These are phyloP conservation scores for Drosophila bocqueti DNA, from an alignment of 1,140 invertebrate genomes.

Conservation along the genomic window DNA sequence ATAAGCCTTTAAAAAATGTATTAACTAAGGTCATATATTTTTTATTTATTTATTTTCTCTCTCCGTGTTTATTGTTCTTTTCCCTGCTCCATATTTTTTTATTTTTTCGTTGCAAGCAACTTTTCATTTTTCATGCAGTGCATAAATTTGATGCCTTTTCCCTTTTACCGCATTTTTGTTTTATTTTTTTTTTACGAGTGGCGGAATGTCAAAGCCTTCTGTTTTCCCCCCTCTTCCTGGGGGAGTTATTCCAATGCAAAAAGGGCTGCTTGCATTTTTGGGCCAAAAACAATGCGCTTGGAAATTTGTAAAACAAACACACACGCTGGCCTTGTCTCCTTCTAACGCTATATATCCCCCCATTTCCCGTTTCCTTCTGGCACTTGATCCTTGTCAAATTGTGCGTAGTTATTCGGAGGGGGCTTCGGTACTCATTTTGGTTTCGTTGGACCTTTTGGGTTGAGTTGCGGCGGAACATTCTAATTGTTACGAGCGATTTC, in stretches of 20 bases:
- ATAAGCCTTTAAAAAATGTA: neutral
- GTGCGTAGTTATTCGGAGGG: constrained; percentile 40
- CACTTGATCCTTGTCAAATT: constrained; percentile 51
- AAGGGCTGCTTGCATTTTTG: constrained; percentile 53
- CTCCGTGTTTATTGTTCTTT: neutral
- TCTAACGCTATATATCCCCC: neutral
- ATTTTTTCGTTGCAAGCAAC: constrained; percentile 36
- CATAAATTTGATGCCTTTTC: constrained; percentile 61
- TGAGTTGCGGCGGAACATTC: constrained; percentile 16
- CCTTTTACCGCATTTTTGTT: constrained; percentile 47
- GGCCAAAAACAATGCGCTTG: constrained; percentile 63
- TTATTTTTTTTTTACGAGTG: constrained; percentile 24
- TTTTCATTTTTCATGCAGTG: constrained; percentile 66
- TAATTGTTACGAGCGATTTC: constrained; percentile 72
- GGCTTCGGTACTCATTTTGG: constrained; percentile 20
- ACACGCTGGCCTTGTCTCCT: constrained; percentile 9
- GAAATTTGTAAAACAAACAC: constrained; percentile 76
- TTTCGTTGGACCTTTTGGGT: constrained; percentile 14
- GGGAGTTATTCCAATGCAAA: constrained; percentile 32
- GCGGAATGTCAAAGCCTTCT: constrained; percentile 61
- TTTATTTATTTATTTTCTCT: neutral
- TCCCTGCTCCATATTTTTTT: neutral
- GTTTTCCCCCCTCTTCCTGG: neutral
- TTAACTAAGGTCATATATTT: neutral
- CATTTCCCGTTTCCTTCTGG: constrained; percentile 2